Evolutionary conservation across 2,888 invertebrate genomes (phyloP).

Genomic region (Corythucha ciliata): DNA sequence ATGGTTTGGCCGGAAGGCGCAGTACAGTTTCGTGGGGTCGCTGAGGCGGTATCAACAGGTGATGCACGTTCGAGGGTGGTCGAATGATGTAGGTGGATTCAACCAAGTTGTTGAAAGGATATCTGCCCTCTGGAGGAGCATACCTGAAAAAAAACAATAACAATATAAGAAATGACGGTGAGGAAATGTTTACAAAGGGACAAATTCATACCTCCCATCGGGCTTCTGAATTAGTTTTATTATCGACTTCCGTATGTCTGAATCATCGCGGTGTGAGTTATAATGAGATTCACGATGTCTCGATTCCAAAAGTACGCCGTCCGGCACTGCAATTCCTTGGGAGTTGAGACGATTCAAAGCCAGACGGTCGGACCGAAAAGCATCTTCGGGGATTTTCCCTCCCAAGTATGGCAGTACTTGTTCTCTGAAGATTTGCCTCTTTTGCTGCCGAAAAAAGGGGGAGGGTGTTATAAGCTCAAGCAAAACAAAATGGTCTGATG

Average conservation of each 20-base stretch:
- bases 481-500: too few relatives aligned
- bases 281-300: constrained; percentile 40
- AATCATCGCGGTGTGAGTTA: constrained; percentile 35
- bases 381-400: constrained; percentile 55
- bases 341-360: constrained; percentile 52
- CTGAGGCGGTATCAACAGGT: constrained; percentile 31
- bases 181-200: not conserved
- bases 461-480: too few relatives aligned
- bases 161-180: not conserved
- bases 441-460: constrained; percentile 44
- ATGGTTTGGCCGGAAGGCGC: constrained; percentile 27
- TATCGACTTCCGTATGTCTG: constrained; percentile 34
- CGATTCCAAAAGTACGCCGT: constrained; percentile 49
- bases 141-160: constrained; percentile 35
- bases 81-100: constrained; percentile 53
- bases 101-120: constrained; percentile 43
- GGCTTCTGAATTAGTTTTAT: constrained; percentile 41
- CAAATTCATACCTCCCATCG: constrained; percentile 43
- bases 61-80: constrained; percentile 38
- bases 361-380: constrained; percentile 51
- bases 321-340: constrained; percentile 52
- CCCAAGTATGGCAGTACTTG: constrained; percentile 52
- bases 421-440: constrained; percentile 55
- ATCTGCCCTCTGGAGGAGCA: constrained; percentile 46
- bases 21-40: constrained; percentile 29